Evolutionary conservation across 2,113 vertebrate genomes (phyloP).

Genomic region (Aptenodytes patagonicus): DNA sequence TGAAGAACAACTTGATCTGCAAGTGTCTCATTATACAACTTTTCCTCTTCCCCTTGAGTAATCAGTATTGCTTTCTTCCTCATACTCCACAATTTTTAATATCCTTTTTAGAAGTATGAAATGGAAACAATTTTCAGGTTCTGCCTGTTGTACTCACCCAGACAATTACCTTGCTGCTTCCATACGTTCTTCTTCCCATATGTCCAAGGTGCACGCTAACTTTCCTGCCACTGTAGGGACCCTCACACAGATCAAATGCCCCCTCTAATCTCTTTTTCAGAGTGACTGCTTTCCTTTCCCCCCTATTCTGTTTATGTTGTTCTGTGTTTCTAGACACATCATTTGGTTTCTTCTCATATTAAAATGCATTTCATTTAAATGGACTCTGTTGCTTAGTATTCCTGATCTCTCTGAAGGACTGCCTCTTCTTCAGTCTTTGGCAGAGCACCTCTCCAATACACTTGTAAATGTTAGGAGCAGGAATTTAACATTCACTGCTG

Average conservation of each 20-base stretch:
- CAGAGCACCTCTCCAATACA: background rate
- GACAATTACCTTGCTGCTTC: background rate
- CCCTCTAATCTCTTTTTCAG: background rate
- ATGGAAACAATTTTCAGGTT: background rate
- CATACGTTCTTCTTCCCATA: background rate
- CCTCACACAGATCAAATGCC: background rate
- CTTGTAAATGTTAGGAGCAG: background rate
- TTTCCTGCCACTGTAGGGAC: background rate
- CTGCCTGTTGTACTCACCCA: background rate
- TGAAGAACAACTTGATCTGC: background rate
- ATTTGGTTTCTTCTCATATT: background rate
- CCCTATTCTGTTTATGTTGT: background rate
- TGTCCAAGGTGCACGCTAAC: fast-evolving
- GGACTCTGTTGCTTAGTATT: background rate
- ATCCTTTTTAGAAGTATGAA: background rate
- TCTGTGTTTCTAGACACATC: background rate
- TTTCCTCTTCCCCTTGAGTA: background rate
- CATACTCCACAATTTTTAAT: background rate
- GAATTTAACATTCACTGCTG: background rate
- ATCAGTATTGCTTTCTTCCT: background rate
- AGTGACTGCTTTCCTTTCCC: background rate
- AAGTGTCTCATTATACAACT: background rate
- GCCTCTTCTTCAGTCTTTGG: background rate
- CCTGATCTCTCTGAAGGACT: background rate
- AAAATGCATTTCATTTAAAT: background rate